phyloP scores from a whole-genome alignment of 2,113 vertebrate genomes.

The Plestiodon gilberti region DNA sequence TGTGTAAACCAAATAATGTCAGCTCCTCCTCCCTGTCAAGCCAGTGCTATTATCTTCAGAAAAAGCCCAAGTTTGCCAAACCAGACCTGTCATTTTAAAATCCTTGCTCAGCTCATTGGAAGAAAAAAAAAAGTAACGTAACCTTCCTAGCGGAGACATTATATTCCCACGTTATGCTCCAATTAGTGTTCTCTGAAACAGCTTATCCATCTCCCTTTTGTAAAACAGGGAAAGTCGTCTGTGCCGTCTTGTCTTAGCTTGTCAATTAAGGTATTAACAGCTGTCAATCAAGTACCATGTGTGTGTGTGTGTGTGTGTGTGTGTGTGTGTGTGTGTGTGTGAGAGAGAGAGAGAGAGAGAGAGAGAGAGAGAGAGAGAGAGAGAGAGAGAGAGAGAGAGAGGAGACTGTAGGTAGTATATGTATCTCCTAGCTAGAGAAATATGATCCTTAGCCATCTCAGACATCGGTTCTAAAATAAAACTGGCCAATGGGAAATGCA shows the following conservation, averaged over 20 bases:
- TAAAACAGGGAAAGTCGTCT: not conserved
- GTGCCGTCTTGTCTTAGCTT: slow-evolving; percentile 6
- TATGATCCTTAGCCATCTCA: not conserved
- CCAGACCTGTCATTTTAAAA: slow-evolving; percentile 13
- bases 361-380: no score
- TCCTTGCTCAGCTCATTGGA: slow-evolving; percentile 23
- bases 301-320: no score
- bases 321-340: no score
- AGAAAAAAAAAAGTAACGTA: slow-evolving; percentile 30
- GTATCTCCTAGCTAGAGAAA: not conserved
- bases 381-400: no score
- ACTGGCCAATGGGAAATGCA: not conserved
- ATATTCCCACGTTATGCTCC: not conserved
- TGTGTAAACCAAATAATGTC: slow-evolving; percentile 67
- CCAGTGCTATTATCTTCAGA: slow-evolving; percentile 40
- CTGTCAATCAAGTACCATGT: not conserved
- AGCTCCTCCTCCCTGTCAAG: slow-evolving; percentile 41
- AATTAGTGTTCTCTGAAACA: slow-evolving; percentile 28
- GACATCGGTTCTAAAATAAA: not conserved
- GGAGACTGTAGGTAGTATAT: not conserved
- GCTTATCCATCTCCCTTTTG: not conserved
- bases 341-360: no score
- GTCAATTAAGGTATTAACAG: slow-evolving; percentile 15
- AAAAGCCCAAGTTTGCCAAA: slow-evolving; percentile 54
- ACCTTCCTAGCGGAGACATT: slow-evolving; percentile 16